Conservation (phyloP, 1,140 invertebrate genomes). For the Microvelia longipes region DNA sequence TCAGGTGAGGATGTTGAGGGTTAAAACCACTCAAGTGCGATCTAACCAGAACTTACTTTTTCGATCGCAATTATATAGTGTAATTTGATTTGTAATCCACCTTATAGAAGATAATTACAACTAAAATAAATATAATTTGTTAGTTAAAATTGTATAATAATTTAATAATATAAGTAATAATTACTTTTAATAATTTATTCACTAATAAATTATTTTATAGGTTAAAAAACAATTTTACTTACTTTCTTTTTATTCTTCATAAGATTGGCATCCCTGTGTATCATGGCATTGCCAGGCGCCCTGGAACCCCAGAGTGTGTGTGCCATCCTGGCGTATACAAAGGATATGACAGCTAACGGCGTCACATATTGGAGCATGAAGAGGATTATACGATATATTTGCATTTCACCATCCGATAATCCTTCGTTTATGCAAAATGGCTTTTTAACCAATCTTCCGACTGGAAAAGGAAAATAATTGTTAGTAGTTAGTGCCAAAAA, state of each 20-base stretch:
- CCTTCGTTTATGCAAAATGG: constrained; percentile 42
- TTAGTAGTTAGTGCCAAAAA: too few relatives aligned
- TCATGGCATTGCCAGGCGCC: constrained; percentile 58
- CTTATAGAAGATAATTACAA: too few relatives aligned
- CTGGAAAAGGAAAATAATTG: constrained; percentile 21
- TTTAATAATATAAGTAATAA: too few relatives aligned
- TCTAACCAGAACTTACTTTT: too few relatives aligned
- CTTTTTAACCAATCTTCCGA: constrained; percentile 24
- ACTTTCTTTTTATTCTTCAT: constrained; percentile 70
- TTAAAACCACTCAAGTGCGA: too few relatives aligned
- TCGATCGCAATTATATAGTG: too few relatives aligned
- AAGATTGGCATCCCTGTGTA: constrained; percentile 53
- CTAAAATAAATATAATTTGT: too few relatives aligned
- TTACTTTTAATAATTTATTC: too few relatives aligned
- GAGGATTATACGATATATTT: constrained; percentile 38
- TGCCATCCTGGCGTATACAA: constrained; percentile 62
- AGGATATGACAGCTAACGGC: constrained; percentile 58
- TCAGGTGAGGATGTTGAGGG: too few relatives aligned
- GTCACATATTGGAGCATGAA: constrained; percentile 53
- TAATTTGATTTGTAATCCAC: too few relatives aligned
- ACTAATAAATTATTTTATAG: too few relatives aligned
- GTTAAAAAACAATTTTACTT: constrained; percentile 16
- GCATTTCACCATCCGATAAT: constrained; percentile 37
- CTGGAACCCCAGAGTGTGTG: constrained; percentile 54
- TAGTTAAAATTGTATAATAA: too few relatives aligned